A percentile compares a stretch with the other conserved stretches of the same genome.
Conservation (phyloP, 2,797 vertebrate genomes). For the Enteromius thamalakanensis region DNA sequence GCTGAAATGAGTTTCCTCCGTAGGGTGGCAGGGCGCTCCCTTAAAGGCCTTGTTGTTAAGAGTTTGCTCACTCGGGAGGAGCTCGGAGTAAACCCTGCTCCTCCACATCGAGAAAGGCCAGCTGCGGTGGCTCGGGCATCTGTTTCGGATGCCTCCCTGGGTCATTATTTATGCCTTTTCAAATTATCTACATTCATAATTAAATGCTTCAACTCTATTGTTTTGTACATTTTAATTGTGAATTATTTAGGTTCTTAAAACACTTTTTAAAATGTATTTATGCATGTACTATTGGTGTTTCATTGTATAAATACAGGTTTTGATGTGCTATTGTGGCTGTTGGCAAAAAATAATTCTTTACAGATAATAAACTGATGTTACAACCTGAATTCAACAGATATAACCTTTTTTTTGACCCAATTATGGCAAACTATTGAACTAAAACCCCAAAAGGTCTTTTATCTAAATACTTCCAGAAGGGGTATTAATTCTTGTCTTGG, state of each 20-base stretch:
- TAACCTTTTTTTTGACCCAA: not conserved
- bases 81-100: too few relatives aligned
- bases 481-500: slow-evolving; percentile 12
- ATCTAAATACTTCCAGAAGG: slow-evolving; percentile 20
- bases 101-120: too few relatives aligned
- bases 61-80: too few relatives aligned
- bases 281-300: not conserved
- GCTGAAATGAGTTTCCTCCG: too few relatives aligned
- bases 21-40: too few relatives aligned
- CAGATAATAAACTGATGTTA: not conserved
- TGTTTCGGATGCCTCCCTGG: too few relatives aligned
- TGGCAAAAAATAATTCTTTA: too few relatives aligned
- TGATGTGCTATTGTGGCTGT: too few relatives aligned
- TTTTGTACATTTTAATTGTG: not conserved
- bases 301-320: not conserved
- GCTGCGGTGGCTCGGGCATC: too few relatives aligned
- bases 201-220: not conserved
- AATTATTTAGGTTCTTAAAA: not conserved
- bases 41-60: too few relatives aligned
- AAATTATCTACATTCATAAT: not conserved
- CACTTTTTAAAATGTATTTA: not conserved
- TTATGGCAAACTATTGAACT: not conserved
- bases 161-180: not conserved
- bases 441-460: slow-evolving; percentile 8
- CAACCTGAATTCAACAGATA: not conserved